A percentile compares a stretch with the other conserved stretches of the same genome.
These are phyloP conservation scores for Pseudonaja textilis DNA, from an alignment of 2,113 vertebrate species.

Conservation along the genomic window DNA sequence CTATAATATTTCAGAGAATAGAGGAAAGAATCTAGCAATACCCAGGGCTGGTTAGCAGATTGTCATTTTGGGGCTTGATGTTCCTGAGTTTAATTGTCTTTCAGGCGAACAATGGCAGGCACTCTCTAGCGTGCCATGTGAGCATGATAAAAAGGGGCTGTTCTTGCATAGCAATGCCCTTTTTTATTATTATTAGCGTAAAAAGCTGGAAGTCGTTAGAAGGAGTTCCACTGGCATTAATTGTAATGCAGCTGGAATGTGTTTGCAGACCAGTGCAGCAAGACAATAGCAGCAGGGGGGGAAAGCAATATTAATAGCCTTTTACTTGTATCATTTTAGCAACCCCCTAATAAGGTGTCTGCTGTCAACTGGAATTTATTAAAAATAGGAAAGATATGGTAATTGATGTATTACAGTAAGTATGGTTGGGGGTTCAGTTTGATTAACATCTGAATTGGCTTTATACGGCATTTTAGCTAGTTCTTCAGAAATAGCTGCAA, in stretches of 20 bases:
- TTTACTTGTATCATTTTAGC: constrained; percentile 83
- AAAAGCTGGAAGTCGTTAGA: constrained; percentile 89
- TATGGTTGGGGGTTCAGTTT: constrained; percentile 78
- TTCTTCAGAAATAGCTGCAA: constrained; percentile 81
- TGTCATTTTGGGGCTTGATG: constrained; percentile 90
- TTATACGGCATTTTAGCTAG: constrained; percentile 84
- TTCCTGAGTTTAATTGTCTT: constrained; percentile 92
- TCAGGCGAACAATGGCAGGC: constrained; percentile 88
- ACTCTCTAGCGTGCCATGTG: constrained; percentile 79
- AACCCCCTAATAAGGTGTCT: constrained; percentile 85
- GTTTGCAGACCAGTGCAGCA: constrained; percentile 79
- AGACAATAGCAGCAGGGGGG: constrained; percentile 78
- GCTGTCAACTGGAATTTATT: constrained; percentile 86
- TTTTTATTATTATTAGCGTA: constrained; percentile 87
- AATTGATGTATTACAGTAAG: constrained; percentile 88
- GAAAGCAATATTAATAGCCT: constrained; percentile 82
- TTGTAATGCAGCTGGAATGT: constrained; percentile 79
- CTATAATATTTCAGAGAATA: constrained; percentile 76
- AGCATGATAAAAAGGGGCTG: constrained; percentile 76
- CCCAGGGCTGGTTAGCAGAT: constrained; percentile 82
- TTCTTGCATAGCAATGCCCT: constrained; percentile 88
- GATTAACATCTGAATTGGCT: constrained; percentile 89
- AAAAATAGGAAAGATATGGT: constrained; percentile 72
- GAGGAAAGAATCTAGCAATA: constrained; percentile 73
- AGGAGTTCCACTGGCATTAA: constrained; percentile 78